Evolutionary conservation across 92 coral and sea anemone species (phyloP), one percentile per base, ranked within the genome.

Genomic region (Palythoa grandiflora): DNA sequence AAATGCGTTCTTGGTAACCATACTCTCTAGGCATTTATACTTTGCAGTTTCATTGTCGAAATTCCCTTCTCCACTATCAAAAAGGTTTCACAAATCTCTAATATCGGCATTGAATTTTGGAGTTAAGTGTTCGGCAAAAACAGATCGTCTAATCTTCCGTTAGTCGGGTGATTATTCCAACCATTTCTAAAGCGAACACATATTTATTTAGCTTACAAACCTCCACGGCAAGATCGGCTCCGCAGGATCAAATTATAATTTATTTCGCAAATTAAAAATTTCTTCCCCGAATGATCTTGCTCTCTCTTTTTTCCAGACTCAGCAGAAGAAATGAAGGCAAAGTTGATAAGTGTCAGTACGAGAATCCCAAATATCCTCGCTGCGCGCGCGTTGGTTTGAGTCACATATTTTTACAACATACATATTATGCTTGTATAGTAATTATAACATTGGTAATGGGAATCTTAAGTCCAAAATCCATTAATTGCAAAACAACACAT

Each of bases 161-260:
- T 0, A 39, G 15, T 38, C 17, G 21, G 3, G 52, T 73, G 54
- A 13, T 73, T 48, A 38, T 73, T 73, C 78, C 78, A 73, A 73
- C 47, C 77, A 38, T 11, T 72, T 72, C 51, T 14, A 38, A 73
- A 73, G 78, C 53, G 78, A 73, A 73, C 54, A 73, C 78, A 73
- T 73, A 40, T 1, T 28, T 1, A 66, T 16, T 36, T 20, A 36
- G 72, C 70, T 63, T 63, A 38, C 48, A 73, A 39, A 16, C 21
- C 51, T 44, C 77, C 78, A 73, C 9, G 36, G 28, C 70, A 63
- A 38, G 55, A 28, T 28, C 28, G 28, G 28, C 28, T 28, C 28
- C 28, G 28, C 70, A 63, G 13, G 55, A 40, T 40, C 55, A 40
- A 44, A 44, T 73, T 73, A 73, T 44, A 73, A 73, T 39, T 73